phyloP scores from a whole-genome alignment of 2,113 vertebrate genomes.

The Larimichthys crocea region DNA sequence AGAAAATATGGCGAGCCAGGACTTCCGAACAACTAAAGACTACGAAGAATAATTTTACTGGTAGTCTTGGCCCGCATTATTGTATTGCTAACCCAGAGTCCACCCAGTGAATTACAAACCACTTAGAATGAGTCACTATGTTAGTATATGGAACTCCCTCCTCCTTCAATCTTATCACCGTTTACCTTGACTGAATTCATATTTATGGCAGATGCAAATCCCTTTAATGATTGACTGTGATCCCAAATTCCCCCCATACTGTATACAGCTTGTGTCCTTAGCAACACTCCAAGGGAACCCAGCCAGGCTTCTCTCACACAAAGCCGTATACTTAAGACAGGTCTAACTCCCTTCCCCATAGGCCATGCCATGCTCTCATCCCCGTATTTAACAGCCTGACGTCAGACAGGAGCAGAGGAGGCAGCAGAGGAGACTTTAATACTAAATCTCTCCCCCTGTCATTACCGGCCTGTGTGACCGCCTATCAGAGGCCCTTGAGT shows the following conservation, averaged over 20 bases:
- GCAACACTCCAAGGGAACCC: slow-evolving; percentile 54
- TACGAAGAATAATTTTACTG: slow-evolving; percentile 51
- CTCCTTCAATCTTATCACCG: slow-evolving; percentile 40
- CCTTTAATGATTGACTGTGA: slow-evolving; percentile 54
- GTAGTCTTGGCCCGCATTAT: slow-evolving; percentile 54
- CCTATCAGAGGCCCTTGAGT: slow-evolving; percentile 85
- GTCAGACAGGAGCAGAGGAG: slow-evolving; percentile 80
- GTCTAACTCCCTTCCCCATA: slow-evolving; percentile 71
- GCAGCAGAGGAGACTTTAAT: slow-evolving; percentile 82
- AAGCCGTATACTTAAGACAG: slow-evolving; percentile 75
- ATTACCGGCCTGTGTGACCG: slow-evolving; percentile 83
- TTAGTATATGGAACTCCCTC: slow-evolving; percentile 33
- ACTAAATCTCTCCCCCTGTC: slow-evolving; percentile 85
- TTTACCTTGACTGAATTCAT: slow-evolving; percentile 56
- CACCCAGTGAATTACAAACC: slow-evolving; percentile 59
- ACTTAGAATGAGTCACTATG: slow-evolving; percentile 55
- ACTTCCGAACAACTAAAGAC: slow-evolving; percentile 46
- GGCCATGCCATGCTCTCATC: slow-evolving; percentile 80
- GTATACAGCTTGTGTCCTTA: slow-evolving; percentile 59
- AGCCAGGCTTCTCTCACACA: slow-evolving; percentile 67
- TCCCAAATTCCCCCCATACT: slow-evolving; percentile 47
- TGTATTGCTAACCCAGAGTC: slow-evolving; percentile 55
- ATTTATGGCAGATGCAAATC: slow-evolving; percentile 61
- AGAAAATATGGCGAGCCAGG: slow-evolving; percentile 44
- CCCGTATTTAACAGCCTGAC: slow-evolving; percentile 84